These are phyloP conservation scores for Drosophila prosaltans DNA, from an alignment of 1,140 invertebrate species.

Conservation along the genomic window DNA sequence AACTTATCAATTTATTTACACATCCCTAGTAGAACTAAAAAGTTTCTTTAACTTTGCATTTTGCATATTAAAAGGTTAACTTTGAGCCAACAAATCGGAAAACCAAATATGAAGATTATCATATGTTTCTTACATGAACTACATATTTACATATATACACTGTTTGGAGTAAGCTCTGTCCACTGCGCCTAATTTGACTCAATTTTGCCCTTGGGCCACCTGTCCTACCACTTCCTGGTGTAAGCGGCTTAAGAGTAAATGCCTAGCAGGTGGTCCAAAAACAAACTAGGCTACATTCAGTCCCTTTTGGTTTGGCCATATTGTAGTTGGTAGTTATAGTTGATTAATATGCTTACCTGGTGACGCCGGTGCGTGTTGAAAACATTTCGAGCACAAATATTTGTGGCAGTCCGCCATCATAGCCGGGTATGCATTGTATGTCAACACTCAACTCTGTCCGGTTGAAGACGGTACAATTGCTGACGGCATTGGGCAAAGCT, in stretches of 20 bases:
- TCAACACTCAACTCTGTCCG: slow-evolving; percentile 89
- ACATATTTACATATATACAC: slow-evolving; percentile 22
- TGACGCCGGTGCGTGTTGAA: slow-evolving; percentile 78
- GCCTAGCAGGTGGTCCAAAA: background rate
- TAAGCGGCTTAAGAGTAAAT: slow-evolving; percentile 65
- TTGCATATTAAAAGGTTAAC: background rate
- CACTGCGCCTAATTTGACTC: background rate
- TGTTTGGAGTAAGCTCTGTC: slow-evolving; percentile 20
- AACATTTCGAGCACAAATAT: slow-evolving; percentile 89
- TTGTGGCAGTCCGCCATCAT: slow-evolving; percentile 90
- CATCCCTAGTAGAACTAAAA: too few relatives aligned
- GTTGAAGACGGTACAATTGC: slow-evolving; percentile 89
- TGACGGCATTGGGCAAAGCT: slow-evolving; percentile 89
- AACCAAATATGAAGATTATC: slow-evolving; percentile 32
- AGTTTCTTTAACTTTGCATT: too few relatives aligned
- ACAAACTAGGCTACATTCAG: background rate
- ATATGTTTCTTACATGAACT: slow-evolving; percentile 34
- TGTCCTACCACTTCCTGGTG: slow-evolving; percentile 18
- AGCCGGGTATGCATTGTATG: slow-evolving; percentile 90
- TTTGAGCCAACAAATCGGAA: slow-evolving; percentile 8
- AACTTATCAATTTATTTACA: too few relatives aligned
- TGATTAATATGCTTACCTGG: slow-evolving; percentile 82
- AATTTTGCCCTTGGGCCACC: background rate
- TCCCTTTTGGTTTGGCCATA: background rate
- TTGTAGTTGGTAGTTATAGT: slow-evolving; percentile 50